Conservation (phyloP, 2,888 invertebrate species). For the Drosophila parthenogenetica region DNA sequence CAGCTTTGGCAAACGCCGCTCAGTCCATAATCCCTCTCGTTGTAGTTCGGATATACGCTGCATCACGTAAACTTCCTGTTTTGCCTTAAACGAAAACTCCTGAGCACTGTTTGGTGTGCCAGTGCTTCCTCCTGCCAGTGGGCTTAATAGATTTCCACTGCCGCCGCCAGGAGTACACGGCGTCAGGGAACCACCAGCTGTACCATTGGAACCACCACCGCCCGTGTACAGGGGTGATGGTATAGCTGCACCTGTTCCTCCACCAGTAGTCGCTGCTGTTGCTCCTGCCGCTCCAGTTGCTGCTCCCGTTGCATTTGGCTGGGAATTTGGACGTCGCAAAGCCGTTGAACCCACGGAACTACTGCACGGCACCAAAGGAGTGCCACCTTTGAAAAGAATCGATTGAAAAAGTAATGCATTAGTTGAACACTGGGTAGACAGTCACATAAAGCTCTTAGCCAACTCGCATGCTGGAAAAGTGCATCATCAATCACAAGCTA, state of each 20-base stretch:
- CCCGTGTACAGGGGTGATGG: conserved; percentile 51
- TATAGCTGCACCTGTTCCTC: conserved; percentile 28
- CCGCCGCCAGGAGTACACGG: conserved; percentile 52
- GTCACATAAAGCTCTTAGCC: conserved; percentile 37
- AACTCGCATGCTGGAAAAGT: conserved; percentile 58
- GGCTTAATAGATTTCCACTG: conserved; percentile 68
- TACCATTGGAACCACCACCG: conserved; percentile 36
- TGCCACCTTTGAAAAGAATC: conserved; percentile 85
- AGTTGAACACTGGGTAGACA: conserved; percentile 13
- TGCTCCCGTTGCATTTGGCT: conserved; percentile 50
- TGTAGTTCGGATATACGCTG: conserved; percentile 96
- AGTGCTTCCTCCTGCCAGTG: conserved; percentile 66
- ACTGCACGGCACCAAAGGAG: conserved; percentile 85
- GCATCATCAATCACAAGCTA: conserved; percentile 57
- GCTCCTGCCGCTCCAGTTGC: conserved; percentile 32
- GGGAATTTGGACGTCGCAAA: conserved; percentile 68
- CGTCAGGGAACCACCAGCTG: conserved; percentile 46
- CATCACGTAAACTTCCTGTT: conserved; percentile 97
- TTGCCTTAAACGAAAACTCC: conserved; percentile 93
- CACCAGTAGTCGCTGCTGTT: conserved; percentile 29
- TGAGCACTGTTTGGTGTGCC: conserved; percentile 74
- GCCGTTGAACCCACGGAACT: conserved; percentile 69
- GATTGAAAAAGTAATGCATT: conserved; percentile 20
- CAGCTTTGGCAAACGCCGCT: conserved; percentile 95
- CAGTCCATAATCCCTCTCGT: conserved; percentile 97